Evolutionary conservation across 2,797 vertebrate species (phyloP).

Genomic region (Cephalopachus bancanus): DNA sequence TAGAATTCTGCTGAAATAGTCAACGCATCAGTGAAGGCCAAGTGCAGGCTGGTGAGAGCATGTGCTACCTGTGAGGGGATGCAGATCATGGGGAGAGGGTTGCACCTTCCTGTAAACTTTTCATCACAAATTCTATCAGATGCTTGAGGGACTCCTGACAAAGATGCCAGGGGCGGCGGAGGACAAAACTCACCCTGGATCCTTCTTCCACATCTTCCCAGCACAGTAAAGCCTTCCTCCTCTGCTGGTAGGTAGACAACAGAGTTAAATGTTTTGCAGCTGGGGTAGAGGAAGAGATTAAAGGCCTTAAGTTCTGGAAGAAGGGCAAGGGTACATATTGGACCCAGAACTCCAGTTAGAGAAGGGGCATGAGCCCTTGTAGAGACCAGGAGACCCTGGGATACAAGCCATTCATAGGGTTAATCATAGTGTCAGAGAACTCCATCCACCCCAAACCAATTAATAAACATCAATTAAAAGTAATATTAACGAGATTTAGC

Average conservation of each 20-base stretch:
- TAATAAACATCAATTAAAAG: accelerated
- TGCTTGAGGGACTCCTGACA: neutral
- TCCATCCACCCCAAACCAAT: too few species aligned
- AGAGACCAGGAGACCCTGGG: too few species aligned
- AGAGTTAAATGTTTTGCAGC: neutral
- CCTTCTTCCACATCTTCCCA: neutral
- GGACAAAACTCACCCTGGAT: neutral
- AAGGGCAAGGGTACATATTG: too few species aligned
- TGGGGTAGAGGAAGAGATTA: neutral
- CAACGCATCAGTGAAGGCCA: neutral
- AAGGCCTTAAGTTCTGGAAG: neutral
- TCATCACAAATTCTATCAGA: neutral
- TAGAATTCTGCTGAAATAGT: neutral
- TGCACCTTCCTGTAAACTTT: neutral
- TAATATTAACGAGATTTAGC: too few species aligned
- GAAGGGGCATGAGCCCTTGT: too few species aligned
- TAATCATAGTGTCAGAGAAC: neutral
- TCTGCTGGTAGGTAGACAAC: accelerated
- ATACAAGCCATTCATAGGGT: accelerated
- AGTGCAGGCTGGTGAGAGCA: neutral
- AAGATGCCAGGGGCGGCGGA: too few species aligned
- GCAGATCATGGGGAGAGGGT: accelerated
- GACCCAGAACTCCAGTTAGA: neutral
- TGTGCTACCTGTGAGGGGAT: too few species aligned
- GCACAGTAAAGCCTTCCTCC: neutral